Conservation (phyloP, 2,888 invertebrate genomes). For the Melanophora roralis region DNA sequence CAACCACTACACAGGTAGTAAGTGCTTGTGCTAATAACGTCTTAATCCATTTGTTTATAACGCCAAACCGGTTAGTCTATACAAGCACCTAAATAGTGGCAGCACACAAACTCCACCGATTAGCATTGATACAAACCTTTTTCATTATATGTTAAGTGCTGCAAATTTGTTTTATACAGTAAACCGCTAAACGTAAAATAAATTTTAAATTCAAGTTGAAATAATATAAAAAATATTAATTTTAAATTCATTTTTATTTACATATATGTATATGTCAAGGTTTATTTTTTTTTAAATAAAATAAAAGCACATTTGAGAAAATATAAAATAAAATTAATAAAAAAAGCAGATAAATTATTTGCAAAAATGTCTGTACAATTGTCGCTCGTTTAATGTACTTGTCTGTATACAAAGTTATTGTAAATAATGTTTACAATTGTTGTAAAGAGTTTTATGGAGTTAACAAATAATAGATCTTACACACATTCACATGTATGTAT, state of each 20-base stretch:
- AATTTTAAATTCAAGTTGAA: too few species aligned
- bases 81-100: background rate
- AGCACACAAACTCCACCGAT: too few species aligned
- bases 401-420: background rate
- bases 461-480: background rate
- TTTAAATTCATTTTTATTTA: background rate
- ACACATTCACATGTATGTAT: background rate
- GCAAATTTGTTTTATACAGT: too few species aligned
- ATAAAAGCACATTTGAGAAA: slow-evolving; percentile 2
- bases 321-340: background rate
- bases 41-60: background rate
- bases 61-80: background rate
- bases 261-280: background rate
- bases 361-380: background rate
- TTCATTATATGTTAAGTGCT: too few species aligned
- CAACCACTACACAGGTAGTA: background rate
- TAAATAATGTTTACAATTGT: background rate
- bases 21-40: background rate
- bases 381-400: background rate
- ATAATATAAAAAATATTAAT: background rate
- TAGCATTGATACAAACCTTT: background rate
- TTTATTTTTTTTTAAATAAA: slow-evolving; percentile 23
- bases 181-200: too few species aligned
- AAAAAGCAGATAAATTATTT: slow-evolving; percentile 14
- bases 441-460: background rate